Evolutionary conservation across 1,140 invertebrate genomes (phyloP).

Genomic region (Bacillus rossius): DNA sequence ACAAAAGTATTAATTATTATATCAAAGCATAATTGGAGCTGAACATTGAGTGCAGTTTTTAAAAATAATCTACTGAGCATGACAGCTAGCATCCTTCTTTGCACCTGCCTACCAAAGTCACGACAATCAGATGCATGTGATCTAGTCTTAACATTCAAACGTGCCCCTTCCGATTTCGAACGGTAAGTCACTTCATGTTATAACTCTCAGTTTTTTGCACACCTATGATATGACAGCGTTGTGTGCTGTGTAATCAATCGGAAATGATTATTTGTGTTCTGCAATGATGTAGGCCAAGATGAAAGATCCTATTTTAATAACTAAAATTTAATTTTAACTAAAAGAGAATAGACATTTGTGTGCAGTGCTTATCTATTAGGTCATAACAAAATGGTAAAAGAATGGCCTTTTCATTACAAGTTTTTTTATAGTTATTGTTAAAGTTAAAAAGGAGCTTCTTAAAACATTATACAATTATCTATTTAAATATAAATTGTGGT

Average conservation of each 20-base stretch:
- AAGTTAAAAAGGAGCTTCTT: not conserved
- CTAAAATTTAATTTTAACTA: too few species aligned
- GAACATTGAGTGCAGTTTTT: not conserved
- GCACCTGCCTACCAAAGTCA: not conserved
- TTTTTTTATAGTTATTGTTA: not conserved
- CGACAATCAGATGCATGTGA: not conserved
- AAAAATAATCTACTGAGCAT: constrained; percentile 2
- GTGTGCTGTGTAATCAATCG: too few species aligned
- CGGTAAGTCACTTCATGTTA: too few species aligned
- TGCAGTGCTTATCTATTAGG: not conserved
- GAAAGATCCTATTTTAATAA: too few species aligned
- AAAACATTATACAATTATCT: not conserved
- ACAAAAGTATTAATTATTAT: constrained; percentile 14
- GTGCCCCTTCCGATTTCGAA: not conserved
- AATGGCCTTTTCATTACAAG: not conserved
- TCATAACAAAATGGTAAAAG: not conserved
- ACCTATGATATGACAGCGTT: too few species aligned
- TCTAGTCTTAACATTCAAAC: constrained; percentile 6
- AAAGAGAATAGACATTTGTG: constrained; percentile 8
- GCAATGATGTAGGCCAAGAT: too few species aligned
- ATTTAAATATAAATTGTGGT: not conserved
- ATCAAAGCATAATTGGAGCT: constrained; percentile 11
- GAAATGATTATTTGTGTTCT: too few species aligned
- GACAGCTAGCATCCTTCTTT: not conserved
- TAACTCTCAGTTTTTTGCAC: too few species aligned